A percentile compares a stretch with the other conserved stretches of the same genome.
These are phyloP conservation scores for Ellobius talpinus DNA, from an alignment of 2,113 vertebrate species.

Conservation along the genomic window DNA sequence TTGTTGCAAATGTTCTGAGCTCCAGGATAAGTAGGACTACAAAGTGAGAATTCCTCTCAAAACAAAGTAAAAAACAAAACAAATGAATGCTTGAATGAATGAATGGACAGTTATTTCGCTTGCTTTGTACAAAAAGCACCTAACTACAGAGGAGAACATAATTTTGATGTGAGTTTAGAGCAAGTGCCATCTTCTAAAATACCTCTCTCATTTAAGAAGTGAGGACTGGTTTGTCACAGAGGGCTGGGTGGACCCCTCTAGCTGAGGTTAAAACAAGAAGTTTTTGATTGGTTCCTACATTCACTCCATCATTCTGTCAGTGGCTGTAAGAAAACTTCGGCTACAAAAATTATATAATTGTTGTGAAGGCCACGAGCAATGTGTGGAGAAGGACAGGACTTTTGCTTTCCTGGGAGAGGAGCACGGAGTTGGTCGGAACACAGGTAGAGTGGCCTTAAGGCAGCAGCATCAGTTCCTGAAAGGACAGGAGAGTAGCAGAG, in stretches of 20 bases:
- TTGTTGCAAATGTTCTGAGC: background rate
- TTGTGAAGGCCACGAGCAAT: too few species aligned
- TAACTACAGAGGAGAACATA: background rate
- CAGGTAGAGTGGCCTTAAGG: background rate
- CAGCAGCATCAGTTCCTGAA: too few species aligned
- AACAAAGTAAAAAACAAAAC: background rate
- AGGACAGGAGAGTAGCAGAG: too few species aligned
- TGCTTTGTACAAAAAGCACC: background rate
- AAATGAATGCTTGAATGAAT: background rate
- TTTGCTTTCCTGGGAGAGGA: background rate
- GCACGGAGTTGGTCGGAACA: background rate
- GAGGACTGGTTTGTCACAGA: background rate
- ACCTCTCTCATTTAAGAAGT: background rate
- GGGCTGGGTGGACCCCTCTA: background rate
- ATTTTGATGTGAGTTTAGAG: background rate
- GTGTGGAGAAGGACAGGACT: background rate
- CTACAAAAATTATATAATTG: background rate
- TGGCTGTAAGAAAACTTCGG: background rate
- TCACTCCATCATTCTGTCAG: background rate
- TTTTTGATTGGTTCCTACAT: background rate
- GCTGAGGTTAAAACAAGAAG: background rate
- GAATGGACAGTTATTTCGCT: background rate
- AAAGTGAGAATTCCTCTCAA: background rate
- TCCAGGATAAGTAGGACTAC: background rate
- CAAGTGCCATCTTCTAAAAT: background rate